These are phyloP conservation scores for Ryuthela nishihirai DNA, from an alignment of 2,888 invertebrate genomes.

Conservation along the genomic window DNA sequence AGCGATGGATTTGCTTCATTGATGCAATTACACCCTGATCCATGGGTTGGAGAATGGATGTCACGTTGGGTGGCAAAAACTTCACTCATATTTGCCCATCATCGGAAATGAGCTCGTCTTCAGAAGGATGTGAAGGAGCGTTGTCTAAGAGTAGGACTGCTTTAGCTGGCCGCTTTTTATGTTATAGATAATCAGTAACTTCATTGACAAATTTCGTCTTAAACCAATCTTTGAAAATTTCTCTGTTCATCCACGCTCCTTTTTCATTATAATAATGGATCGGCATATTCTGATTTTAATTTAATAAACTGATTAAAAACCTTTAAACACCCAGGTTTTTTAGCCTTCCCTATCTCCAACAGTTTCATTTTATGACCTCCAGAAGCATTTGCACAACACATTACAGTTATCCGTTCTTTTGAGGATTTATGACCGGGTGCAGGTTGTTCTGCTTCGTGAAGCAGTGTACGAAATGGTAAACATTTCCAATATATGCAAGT, in stretches of 20 bases:
- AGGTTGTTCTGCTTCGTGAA: not conserved
- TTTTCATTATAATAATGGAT: conserved; percentile 1
- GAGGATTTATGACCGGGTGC: conserved; percentile 7
- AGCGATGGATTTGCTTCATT: no score
- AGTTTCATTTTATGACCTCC: conserved; percentile 3
- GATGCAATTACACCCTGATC: no score
- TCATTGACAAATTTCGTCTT: conserved; percentile 2
- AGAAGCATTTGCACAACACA: conserved; percentile 5
- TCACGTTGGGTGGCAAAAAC: no score
- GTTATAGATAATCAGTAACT: no score
- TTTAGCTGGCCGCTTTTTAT: no score
- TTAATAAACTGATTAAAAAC: conserved; percentile 1
- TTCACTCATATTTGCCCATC: no score
- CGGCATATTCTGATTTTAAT: no score
- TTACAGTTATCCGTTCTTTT: conserved; percentile 10
- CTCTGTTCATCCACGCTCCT: conserved; percentile 4
- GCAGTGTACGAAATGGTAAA: conserved; percentile 9
- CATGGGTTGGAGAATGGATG: no score
- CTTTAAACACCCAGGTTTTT: conserved; percentile 4
- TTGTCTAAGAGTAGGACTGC: no score
- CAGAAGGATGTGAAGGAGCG: no score
- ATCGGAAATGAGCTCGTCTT: no score
- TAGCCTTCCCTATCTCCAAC: conserved; percentile 3
- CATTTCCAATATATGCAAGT: conserved; percentile 13
- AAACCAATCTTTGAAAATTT: conserved; percentile 6